phyloP scores from a whole-genome alignment of 64 coral and sea anemone genomes.

The Pocillopora verrucosa region DNA sequence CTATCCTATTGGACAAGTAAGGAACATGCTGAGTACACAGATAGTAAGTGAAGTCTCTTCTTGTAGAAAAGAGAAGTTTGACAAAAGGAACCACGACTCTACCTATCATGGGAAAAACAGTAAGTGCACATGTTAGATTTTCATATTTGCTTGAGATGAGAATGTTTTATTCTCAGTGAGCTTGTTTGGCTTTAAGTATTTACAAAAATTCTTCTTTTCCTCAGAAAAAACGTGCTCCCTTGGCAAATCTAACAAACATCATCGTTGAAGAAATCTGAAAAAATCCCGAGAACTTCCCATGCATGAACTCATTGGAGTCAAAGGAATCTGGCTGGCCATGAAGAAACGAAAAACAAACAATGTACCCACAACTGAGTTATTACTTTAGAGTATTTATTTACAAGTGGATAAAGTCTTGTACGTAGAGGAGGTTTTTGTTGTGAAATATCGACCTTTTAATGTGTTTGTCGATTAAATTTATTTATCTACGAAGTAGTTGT shows the following conservation, averaged over 20 bases:
- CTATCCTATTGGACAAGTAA: neutral
- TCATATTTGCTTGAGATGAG: neutral
- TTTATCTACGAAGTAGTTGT: no score
- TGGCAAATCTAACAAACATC: conserved; percentile 17
- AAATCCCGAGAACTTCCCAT: neutral
- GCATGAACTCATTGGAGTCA: neutral
- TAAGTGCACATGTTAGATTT: neutral
- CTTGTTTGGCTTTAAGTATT: neutral
- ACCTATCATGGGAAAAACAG: neutral
- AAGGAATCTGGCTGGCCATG: neutral
- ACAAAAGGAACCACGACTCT: neutral
- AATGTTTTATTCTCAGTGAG: neutral
- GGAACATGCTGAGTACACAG: no score
- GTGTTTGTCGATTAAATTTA: no score
- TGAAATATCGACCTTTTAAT: no score
- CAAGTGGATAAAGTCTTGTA: no score
- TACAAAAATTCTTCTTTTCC: neutral
- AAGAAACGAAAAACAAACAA: no score
- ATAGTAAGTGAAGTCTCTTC: neutral
- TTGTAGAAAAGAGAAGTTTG: conserved; percentile 26
- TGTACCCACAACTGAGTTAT: no score
- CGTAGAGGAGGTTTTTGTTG: no score
- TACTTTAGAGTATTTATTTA: neutral
- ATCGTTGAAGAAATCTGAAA: neutral
- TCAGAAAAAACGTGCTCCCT: conserved; percentile 23